Evolutionary conservation across 2,113 vertebrate genomes (phyloP), one percentile per base, ranked within the genome.

Genomic region (Mandrillus leucophaeus): DNA sequence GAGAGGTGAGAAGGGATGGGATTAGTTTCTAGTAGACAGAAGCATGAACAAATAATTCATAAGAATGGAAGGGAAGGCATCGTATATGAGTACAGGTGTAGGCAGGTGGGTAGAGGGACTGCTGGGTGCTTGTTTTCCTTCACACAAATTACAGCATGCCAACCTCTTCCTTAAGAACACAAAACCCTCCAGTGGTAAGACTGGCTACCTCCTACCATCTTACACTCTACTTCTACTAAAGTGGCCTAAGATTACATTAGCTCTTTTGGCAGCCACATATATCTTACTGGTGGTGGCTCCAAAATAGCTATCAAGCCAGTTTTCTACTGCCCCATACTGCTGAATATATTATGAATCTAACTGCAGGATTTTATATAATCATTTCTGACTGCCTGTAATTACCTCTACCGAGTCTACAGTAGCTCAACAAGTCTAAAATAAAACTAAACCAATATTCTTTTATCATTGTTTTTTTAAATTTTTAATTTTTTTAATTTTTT

Each of bases 121-220:
- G 38, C 32, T 27, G 50, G 76, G 81, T 2, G 22, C 59, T 76
- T 75, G 76, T 88, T 94, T 92, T 66, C 70, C 64, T 92, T 94
- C 84, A 92, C 52, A 75, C 48, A 68, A 92, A 96, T 52, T 79
- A 72, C 57, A 85, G 78, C 48, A 80, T 25, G 79, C 48, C 72
- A 94, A 64, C 61, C 57, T 55, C 76, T 79, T 94, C 64, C 83
- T 87, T 27, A 88, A 91, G 72, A 75, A 80, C 64, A 91, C 32
- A 73, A 72, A 94, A 43, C 22, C 52, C 79, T 89, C 61, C 79
- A 30, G 64, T 25, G 32, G 55, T 43, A 13, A 57, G 73, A 79
- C 73, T 50, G 72, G 87, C 84, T 55, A 43, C 78, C 79, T 93
- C 68, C 83, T 55, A 16, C 50, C 78, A 78, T n/a, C 96, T 88